Conservation (phyloP, 2,888 invertebrate genomes). For the Epistrophella euchroma region DNA sequence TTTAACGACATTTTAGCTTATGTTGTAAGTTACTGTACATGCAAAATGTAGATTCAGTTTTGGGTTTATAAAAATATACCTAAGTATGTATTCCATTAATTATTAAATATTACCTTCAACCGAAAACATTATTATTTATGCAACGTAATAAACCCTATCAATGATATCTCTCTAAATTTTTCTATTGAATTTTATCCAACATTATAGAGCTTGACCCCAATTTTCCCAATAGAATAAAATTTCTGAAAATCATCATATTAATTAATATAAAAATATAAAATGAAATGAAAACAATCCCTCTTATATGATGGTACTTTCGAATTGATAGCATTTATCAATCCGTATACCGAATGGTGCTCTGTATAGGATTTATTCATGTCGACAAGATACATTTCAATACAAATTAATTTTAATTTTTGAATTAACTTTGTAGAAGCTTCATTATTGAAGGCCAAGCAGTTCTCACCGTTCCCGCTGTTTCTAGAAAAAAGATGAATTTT, state of each 20-base stretch:
- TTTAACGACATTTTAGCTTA: no score
- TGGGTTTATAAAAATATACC: no score
- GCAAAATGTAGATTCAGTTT: no score
- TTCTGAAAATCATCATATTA: neutral
- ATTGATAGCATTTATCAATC: constrained; percentile 20
- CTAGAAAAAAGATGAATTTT: neutral
- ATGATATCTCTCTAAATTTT: neutral
- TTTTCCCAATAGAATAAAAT: constrained; percentile 1
- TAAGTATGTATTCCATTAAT: no score
- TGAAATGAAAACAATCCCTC: constrained; percentile 24
- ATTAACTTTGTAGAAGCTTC: neutral
- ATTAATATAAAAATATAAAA: constrained; percentile 40
- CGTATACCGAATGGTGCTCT: neutral
- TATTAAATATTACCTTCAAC: no score
- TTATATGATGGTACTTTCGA: neutral
- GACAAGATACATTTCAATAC: constrained; percentile 18
- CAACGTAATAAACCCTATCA: no score
- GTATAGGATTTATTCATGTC: constrained; percentile 11
- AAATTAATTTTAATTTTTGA: constrained; percentile 45
- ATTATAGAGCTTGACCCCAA: constrained; percentile 26
- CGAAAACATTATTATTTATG: no score
- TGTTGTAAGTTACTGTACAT: no score
- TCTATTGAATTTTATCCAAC: neutral
- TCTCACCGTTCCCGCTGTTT: neutral
- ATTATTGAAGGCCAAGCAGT: neutral